Evolutionary conservation across 2,113 vertebrate species (phyloP), one percentile per base, ranked within the genome.

Genomic region (zebrafish (Danio rerio)): DNA sequence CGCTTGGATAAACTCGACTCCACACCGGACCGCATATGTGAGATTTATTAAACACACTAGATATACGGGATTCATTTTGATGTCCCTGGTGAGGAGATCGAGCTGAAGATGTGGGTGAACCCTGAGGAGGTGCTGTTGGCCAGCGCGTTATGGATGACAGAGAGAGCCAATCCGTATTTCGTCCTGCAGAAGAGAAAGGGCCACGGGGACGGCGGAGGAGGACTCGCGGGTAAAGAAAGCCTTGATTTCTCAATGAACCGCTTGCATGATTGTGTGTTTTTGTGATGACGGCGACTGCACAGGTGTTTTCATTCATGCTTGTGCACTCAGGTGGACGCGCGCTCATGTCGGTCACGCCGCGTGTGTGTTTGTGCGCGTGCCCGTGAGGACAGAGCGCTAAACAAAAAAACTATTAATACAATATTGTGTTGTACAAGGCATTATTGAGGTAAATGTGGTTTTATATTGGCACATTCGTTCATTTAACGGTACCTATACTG

Each of bases 91-190:
- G 86, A 87, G 76, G 56, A 83, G 66, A 80, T n/a, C 16, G 16
- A 70, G 21, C 43, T 21, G 81, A 86, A 10, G 74, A 99, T 99
- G 97, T 99, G 97, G 97, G 93, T 98, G 90, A 97, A 96, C 91
- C 97, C 97, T 21, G 97, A 98, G 86, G 97, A 99, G 91, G 97
- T 99, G 91, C 87, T 99, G 92, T 92, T 98, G 94, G 97, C 97
- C 15, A 95, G 96, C 85, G 97, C 97, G 7, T 90, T 99, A 68
- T 99, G 97, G 97, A 93, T 98, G 92, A 98, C 96, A 45, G 97
- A 99, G 91, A 89, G 97, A 86, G 97, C 97, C 11, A 99, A 99
- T 89, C 97, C 97, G 0, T 99, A 97, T 87, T 99, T 99, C 94
- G 95, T 99, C 88, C 95, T 98, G 63, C 97, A 99, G 94, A 95